phyloP scores from a whole-genome alignment of 2,797 vertebrate species.

The Oreochromis mossambicus region DNA sequence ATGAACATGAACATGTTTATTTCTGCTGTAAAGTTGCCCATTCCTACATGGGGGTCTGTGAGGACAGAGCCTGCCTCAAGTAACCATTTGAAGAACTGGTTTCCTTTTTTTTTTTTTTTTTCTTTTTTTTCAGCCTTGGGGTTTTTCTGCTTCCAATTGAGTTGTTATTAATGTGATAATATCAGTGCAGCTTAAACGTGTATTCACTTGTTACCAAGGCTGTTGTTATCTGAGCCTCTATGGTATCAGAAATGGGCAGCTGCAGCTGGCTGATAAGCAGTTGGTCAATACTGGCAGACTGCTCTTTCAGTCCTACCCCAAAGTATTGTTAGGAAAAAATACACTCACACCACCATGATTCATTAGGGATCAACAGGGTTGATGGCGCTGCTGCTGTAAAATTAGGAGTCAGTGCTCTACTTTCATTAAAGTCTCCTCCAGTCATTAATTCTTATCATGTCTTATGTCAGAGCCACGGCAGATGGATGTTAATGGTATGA shows the following conservation, averaged over 20 bases:
- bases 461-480: background rate
- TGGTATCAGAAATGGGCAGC: background rate
- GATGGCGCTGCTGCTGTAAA: constrained; percentile 24
- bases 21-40: background rate
- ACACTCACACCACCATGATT: background rate
- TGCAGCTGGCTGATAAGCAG: background rate
- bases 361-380: constrained; percentile 32
- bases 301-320: background rate
- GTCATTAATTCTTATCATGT: background rate
- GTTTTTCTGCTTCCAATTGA: background rate
- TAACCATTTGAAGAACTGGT: background rate
- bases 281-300: background rate
- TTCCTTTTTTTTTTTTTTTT: background rate
- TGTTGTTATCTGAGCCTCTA: background rate
- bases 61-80: background rate
- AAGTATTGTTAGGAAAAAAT: fast-evolving
- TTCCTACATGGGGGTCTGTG: background rate
- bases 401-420: constrained; percentile 21
- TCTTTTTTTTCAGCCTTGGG: background rate
- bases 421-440: background rate
- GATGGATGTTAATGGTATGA: background rate
- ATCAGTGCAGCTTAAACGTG: background rate
- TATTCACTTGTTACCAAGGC: background rate
- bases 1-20: background rate
- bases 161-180: background rate